Conservation (phyloP, 2,113 vertebrate genomes). For the Rhodinocichla rosea region DNA sequence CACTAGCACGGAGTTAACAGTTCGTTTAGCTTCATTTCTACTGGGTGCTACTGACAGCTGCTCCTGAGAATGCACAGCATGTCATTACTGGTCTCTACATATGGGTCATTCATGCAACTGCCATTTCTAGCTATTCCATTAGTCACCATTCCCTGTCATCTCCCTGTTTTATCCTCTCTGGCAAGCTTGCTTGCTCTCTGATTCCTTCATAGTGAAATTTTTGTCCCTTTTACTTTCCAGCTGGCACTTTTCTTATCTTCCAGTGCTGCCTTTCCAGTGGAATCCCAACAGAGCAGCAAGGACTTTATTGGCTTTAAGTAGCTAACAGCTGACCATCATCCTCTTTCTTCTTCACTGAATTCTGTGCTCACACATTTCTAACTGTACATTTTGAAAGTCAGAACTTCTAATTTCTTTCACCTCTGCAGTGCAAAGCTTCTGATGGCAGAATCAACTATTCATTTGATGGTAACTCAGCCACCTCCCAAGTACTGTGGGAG, state of each 20-base stretch:
- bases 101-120: not conserved
- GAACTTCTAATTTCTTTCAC: not conserved
- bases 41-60: not conserved
- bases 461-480: not conserved
- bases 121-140: not conserved
- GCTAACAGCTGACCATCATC: not conserved
- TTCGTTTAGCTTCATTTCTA: not conserved
- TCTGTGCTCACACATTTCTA: not conserved
- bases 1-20: not conserved
- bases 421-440: not conserved
- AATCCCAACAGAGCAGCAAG: not conserved
- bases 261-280: not conserved
- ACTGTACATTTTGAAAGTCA: not conserved
- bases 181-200: not conserved
- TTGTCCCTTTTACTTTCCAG: not conserved
- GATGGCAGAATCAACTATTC: not conserved
- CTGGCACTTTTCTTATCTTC: not conserved
- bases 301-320: not conserved
- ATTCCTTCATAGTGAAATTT: not conserved
- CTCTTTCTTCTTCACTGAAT: not conserved
- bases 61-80: not conserved
- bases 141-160: not conserved
- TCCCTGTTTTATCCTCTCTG: not conserved
- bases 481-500: not conserved
- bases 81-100: not conserved